Conservation (phyloP, 2,888 invertebrate genomes). For the Strigamia maritima region DNA sequence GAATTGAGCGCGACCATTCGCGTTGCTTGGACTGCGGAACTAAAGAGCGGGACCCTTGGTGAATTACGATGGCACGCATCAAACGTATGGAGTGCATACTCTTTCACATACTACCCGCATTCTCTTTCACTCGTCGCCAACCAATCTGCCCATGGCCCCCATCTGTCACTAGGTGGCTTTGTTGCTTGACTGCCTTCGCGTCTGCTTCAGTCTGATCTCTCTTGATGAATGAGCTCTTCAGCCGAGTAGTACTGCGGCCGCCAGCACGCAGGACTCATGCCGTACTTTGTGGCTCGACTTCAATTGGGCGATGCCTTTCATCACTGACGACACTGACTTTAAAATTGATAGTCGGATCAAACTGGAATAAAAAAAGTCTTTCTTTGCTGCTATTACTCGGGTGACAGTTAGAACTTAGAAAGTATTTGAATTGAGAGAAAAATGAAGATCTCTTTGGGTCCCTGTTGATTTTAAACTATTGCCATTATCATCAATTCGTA, state of each 20-base stretch:
- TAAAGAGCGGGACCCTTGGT: neutral
- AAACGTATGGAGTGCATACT: neutral
- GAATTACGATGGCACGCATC: neutral
- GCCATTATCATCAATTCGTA: neutral
- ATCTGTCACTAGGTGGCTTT: conserved; percentile 23
- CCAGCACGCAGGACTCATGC: neutral
- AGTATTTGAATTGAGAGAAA: neutral
- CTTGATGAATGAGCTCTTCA: conserved; percentile 15
- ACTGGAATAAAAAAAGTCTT: neutral
- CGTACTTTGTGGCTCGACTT: neutral
- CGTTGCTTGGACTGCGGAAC: neutral
- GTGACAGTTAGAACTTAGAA: neutral
- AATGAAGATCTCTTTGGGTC: neutral
- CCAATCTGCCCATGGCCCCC: conserved; percentile 16
- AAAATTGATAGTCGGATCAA: conserved; percentile 23
- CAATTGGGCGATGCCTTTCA: conserved; percentile 11
- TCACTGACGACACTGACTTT: conserved; percentile 14
- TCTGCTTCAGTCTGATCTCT: neutral
- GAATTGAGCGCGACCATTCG: neutral
- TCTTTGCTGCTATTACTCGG: neutral
- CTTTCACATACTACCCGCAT: neutral
- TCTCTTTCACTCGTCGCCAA: conserved; percentile 16
- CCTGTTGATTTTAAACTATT: neutral
- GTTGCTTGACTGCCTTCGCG: conserved; percentile 2
- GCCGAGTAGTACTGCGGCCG: neutral